Conservation (phyloP, 1,140 invertebrate genomes). For the Drosophila punjabiensis region DNA sequence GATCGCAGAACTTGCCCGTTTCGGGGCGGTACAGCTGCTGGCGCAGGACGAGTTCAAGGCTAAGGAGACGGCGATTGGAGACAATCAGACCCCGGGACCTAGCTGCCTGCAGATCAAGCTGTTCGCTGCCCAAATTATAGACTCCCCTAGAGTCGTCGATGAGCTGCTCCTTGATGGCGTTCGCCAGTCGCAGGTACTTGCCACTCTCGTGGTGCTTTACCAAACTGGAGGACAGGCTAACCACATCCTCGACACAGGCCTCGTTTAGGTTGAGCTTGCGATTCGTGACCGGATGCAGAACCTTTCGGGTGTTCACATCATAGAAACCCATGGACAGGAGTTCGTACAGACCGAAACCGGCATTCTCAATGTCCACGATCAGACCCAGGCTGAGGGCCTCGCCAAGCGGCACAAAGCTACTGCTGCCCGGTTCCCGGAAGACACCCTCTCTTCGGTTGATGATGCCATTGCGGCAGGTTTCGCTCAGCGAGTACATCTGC, state of each 20-base stretch:
- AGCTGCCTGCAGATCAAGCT: constrained; percentile 90
- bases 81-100: constrained; percentile 91
- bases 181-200: constrained; percentile 90
- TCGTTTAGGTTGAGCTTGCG: constrained; percentile 92
- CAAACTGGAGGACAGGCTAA: constrained; percentile 92
- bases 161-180: constrained; percentile 91
- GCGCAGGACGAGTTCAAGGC: constrained; percentile 92
- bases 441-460: constrained; percentile 92
- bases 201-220: constrained; percentile 90
- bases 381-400: constrained; percentile 91
- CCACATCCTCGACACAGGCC: constrained; percentile 92
- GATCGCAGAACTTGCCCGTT: constrained; percentile 92
- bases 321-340: constrained; percentile 93
- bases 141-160: constrained; percentile 91
- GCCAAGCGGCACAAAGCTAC: constrained; percentile 88
- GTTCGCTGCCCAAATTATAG: constrained; percentile 89
- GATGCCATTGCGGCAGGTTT: constrained; percentile 92
- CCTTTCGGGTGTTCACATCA: constrained; percentile 89
- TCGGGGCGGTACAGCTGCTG: constrained; percentile 91
- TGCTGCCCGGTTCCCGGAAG: constrained; percentile 91
- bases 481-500: constrained; percentile 90
- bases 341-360: constrained; percentile 93
- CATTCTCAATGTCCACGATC: constrained; percentile 94
- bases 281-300: constrained; percentile 93
- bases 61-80: constrained; percentile 89